Conservation (phyloP, 2,113 vertebrate species). For the Semnornis frantzii region DNA sequence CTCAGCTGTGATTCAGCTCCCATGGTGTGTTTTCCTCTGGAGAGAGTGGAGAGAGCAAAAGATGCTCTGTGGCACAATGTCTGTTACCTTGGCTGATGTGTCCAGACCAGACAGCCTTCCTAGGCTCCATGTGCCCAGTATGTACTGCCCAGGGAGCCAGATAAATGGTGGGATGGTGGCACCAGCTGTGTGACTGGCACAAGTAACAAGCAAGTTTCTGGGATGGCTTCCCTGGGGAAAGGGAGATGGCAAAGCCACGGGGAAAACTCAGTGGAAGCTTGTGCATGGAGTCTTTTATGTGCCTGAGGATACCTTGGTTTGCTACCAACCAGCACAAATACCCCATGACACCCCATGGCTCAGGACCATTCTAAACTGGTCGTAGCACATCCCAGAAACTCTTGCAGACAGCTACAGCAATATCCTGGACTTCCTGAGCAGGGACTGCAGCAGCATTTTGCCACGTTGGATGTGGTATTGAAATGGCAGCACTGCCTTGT, state of each 20-base stretch:
- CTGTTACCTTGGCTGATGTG: background rate
- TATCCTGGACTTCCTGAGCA: background rate
- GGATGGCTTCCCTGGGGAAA: fast-evolving
- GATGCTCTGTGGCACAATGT: background rate
- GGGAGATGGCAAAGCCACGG: background rate
- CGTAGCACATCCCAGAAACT: background rate
- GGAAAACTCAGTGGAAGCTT: background rate
- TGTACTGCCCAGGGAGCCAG: background rate
- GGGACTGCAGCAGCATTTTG: background rate
- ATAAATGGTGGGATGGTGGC: fast-evolving
- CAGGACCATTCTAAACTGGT: background rate
- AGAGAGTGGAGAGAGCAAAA: background rate
- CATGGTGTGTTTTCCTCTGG: background rate
- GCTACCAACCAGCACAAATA: background rate
- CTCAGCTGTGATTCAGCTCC: background rate
- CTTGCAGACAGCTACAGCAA: background rate
- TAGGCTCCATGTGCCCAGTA: background rate
- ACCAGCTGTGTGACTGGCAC: background rate
- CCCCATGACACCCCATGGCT: background rate
- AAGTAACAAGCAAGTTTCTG: fast-evolving
- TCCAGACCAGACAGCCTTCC: background rate
- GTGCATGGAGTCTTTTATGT: background rate
- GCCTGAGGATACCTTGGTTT: background rate
- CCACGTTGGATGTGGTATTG: fast-evolving
- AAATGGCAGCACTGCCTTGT: too few relatives aligned